phyloP scores from a whole-genome alignment of 53 echinoderm and acorn worm species.

The Crossaster papposus region DNA sequence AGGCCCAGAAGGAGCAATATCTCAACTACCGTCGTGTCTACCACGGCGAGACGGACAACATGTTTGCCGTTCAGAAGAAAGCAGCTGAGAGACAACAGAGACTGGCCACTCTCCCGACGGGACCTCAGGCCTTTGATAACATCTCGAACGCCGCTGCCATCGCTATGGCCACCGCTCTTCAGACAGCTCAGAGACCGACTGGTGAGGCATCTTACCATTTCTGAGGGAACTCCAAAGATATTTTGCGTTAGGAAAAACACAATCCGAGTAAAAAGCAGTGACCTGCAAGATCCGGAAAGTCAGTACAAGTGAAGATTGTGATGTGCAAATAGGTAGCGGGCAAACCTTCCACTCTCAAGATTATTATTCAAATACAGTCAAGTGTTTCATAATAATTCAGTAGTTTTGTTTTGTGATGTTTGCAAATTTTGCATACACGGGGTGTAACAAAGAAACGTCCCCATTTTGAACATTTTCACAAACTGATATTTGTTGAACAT shows the following conservation, averaged over 20 bases:
- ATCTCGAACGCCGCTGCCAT: slow-evolving; percentile 80
- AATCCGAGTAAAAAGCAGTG: too few species aligned
- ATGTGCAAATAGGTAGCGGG: too few species aligned
- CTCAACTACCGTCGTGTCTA: slow-evolving; percentile 91
- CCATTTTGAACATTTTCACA: too few species aligned
- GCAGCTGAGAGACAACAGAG: slow-evolving; percentile 48
- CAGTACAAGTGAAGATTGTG: too few species aligned
- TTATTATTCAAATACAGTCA: too few species aligned
- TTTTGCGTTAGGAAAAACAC: background rate
- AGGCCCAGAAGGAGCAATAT: slow-evolving; percentile 99
- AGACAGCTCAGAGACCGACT: slow-evolving; percentile 84
- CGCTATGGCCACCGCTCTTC: slow-evolving; percentile 92
- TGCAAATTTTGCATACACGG: too few species aligned
- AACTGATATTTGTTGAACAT: too few species aligned
- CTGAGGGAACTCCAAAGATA: background rate
- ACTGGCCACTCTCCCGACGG: slow-evolving; percentile 60
- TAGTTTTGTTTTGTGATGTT: too few species aligned
- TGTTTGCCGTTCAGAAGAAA: slow-evolving; percentile 82
- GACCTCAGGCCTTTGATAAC: slow-evolving; percentile 73
- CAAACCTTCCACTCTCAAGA: too few species aligned
- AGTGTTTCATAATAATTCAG: too few species aligned
- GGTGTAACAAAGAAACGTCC: too few species aligned
- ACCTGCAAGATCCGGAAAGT: too few species aligned
- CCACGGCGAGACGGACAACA: slow-evolving; percentile 81
- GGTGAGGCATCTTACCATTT: slow-evolving; percentile 57